A percentile compares a stretch with the other conserved stretches of the same genome.
Evolutionary conservation across 2,113 vertebrate species (phyloP).

Genomic region (Elephantulus edwardii): DNA sequence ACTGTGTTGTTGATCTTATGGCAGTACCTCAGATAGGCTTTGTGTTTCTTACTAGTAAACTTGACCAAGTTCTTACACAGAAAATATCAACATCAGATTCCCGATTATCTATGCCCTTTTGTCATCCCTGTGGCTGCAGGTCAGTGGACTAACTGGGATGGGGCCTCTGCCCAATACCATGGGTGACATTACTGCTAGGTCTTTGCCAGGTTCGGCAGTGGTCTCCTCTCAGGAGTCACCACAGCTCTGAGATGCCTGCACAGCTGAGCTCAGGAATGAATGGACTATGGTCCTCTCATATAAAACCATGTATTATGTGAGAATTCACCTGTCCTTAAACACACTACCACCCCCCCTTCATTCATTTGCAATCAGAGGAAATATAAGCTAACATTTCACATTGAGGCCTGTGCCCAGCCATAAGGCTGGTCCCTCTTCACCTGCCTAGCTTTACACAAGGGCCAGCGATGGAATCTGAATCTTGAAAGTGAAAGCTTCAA

Average conservation of each 20-base stretch:
- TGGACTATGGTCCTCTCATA: neutral
- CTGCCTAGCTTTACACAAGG: neutral
- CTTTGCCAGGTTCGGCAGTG: neutral
- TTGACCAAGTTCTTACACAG: slow-evolving; percentile 13
- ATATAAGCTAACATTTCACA: neutral
- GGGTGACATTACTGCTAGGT: neutral
- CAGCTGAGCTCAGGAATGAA: neutral
- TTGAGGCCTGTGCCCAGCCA: neutral
- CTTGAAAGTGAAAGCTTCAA: slow-evolving; percentile 2
- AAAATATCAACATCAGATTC: neutral
- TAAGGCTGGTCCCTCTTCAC: neutral
- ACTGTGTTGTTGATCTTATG: neutral
- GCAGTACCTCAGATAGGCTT: neutral
- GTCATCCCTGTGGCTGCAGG: neutral
- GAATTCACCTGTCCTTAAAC: neutral
- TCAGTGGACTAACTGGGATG: neutral
- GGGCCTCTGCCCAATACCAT: neutral
- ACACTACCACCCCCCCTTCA: neutral
- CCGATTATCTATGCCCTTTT: neutral
- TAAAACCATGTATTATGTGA: neutral
- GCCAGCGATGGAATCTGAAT: neutral
- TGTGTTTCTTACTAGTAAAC: slow-evolving; percentile 35
- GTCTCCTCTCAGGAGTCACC: neutral
- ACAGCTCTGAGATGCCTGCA: neutral
- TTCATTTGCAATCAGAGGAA: neutral